A percentile compares a stretch with the other conserved stretches of the same genome.
These are phyloP conservation scores for Gorsachius magnificus DNA, from an alignment of 2,797 vertebrate genomes.

Conservation along the genomic window DNA sequence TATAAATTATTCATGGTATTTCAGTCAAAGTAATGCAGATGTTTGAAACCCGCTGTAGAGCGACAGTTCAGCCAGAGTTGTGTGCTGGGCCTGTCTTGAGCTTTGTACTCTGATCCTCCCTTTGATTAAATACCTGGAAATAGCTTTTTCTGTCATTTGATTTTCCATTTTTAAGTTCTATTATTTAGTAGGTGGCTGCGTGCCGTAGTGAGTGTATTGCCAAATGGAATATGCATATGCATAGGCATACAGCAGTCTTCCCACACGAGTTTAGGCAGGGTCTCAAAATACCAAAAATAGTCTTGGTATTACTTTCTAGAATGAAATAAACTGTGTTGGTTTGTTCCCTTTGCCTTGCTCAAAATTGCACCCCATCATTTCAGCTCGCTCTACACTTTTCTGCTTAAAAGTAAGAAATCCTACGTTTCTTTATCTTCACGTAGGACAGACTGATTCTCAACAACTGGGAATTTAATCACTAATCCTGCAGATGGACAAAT, in stretches of 20 bases:
- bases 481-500: background rate
- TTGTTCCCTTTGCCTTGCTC: constrained; percentile 22
- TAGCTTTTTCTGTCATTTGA: constrained; percentile 69
- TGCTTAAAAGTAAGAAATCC: constrained; percentile 24
- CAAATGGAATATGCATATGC: constrained; percentile 72
- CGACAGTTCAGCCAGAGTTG: constrained; percentile 63
- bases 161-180: constrained; percentile 73
- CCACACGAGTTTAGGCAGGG: constrained; percentile 69
- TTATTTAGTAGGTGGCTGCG: constrained; percentile 69
- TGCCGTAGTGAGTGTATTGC: constrained; percentile 47
- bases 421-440: background rate
- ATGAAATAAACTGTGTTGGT: constrained; percentile 60
- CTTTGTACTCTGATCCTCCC: constrained; percentile 48
- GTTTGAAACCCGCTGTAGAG: constrained; percentile 71
- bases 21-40: constrained; percentile 76
- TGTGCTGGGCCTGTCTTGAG: constrained; percentile 53
- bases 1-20: constrained; percentile 73
- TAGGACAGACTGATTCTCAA: background rate
- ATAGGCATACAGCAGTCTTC: constrained; percentile 67
- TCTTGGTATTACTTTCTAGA: constrained; percentile 67
- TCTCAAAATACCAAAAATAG: constrained; percentile 75
- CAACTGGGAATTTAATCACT: background rate
- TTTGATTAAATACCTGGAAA: constrained; percentile 68
- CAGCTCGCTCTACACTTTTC: constrained; percentile 34
- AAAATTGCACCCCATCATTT: constrained; percentile 43